Base-by-base conservation (phyloP, 2,888 invertebrate species). In the Cheilosia grossa region DNA sequence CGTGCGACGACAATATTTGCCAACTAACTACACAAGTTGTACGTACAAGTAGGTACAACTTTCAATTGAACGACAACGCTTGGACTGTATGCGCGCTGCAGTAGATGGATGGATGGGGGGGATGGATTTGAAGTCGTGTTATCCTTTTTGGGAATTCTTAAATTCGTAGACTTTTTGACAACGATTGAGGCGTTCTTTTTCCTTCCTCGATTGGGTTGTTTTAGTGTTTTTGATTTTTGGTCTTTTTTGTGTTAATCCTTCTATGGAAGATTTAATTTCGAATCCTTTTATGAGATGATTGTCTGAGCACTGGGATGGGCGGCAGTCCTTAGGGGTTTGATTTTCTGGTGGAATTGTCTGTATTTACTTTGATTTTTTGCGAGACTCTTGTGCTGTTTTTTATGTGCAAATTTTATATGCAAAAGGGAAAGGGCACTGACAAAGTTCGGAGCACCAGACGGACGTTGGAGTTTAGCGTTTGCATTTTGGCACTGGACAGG, bases 401-500 rank as follows among this genome's bases (percentile, higher is more conserved):
- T 66, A 17, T 24, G 15, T 53, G 51, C 51, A 37, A 69, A 63
- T 58, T 72, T 3, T 42, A 56, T 37, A 58, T 70, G 63, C 61
- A 77, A 64, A 42, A 70, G 59, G 61, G 64, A 59, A 64, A 64
- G 64, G 58, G 58, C 77, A 72, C 59, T 70, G 85, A 66, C 75
- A 59, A 56, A 58, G 64, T 17, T 40, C 66, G 21, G 72, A 33
- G 40, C 53, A 59, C 77, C 75, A 72, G 85, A 77, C 85, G 80
- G 80, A 85, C 85, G 85, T 85, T 83, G 80, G 83, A 79, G 79
- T 83, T 83, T 79, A 79, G 82, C 74, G 69, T 59, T 75, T 75
- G 59, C 56, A 70, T 86, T 86, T 86, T 86, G 86, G 86, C 86
- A 86, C 73, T 82, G 82, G 81, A 82, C 86, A 82, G 86, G 86